Percentiles rank a stretch among this genome's conserved stretches.
phyloP scores from a whole-genome alignment of 2,113 vertebrate genomes.

The Otis tarda region DNA sequence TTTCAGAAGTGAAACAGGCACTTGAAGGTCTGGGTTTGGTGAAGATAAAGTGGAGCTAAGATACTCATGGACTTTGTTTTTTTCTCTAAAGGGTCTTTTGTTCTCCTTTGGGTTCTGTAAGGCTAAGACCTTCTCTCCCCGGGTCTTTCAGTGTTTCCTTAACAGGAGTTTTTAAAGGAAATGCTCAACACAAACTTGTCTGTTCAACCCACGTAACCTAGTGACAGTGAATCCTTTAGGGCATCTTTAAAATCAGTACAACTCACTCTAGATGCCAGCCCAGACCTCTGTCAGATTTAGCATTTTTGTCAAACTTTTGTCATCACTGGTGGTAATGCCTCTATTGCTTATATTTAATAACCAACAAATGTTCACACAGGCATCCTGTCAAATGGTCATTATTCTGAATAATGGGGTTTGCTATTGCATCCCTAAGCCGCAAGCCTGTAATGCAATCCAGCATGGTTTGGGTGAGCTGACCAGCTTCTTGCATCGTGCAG shows the following conservation, averaged over 20 bases:
- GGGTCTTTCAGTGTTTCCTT: not conserved
- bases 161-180: not conserved
- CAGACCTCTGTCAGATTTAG: not conserved
- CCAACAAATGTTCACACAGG: not conserved
- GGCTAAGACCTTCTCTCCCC: not conserved
- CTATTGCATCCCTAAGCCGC: not conserved
- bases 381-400: slow-evolving; percentile 2
- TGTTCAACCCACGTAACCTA: not conserved
- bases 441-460: not conserved
- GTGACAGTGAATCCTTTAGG: not conserved
- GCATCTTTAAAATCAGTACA: not conserved
- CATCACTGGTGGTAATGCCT: not conserved
- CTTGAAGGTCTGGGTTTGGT: not conserved
- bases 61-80: not conserved
- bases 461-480: not conserved
- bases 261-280: not conserved
- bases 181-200: not conserved
- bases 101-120: not conserved
- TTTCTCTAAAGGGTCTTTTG: not conserved
- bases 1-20: not conserved
- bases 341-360: not conserved
- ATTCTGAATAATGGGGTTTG: not conserved
- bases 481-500: not conserved
- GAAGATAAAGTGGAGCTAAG: not conserved
- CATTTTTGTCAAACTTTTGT: not conserved